Evolutionary conservation across 2,113 vertebrate genomes (phyloP).

Genomic region (Blennius ocellaris): DNA sequence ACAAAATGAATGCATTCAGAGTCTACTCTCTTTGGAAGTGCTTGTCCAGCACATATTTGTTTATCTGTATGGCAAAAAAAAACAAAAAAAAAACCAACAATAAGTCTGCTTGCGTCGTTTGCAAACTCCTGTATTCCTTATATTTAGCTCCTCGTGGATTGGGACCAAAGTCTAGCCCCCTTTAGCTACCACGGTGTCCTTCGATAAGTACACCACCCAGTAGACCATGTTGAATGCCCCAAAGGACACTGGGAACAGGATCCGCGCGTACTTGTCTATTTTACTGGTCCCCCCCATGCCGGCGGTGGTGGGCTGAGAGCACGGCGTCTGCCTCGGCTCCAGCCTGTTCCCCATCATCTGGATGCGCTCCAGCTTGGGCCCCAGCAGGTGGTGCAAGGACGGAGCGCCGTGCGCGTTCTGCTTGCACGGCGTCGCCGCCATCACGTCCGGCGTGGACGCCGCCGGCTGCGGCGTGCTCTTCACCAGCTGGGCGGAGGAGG

Average conservation of each 20-base stretch:
- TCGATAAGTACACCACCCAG: constrained; percentile 99
- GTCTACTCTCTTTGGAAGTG: constrained; percentile 38
- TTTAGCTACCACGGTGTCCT: constrained; percentile 93
- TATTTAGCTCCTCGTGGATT: constrained; percentile 16
- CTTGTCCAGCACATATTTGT: constrained; percentile 46
- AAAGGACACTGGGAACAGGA: constrained; percentile 98
- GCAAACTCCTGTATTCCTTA: constrained; percentile 45
- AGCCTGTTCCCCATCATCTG: constrained; percentile 85
- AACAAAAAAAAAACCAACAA: too few species aligned
- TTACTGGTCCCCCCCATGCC: constrained; percentile 92
- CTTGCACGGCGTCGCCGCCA: constrained; percentile 78
- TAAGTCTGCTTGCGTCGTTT: constrained; percentile 41
- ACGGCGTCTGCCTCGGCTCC: constrained; percentile 84
- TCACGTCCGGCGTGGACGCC: constrained; percentile 87
- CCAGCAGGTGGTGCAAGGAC: constrained; percentile 88
- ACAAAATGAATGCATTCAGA: constrained; percentile 41
- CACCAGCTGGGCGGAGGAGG: constrained; percentile 83
- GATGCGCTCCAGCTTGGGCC: constrained; percentile 90
- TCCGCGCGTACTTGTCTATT: constrained; percentile 99
- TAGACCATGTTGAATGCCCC: constrained; percentile 99
- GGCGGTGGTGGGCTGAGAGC: constrained; percentile 84
- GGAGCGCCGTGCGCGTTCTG: constrained; percentile 73
- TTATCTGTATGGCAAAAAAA: constrained; percentile 41
- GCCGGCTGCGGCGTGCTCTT: constrained; percentile 84
- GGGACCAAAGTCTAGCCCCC: constrained; percentile 80